Conservation (phyloP, 64 coral and sea anemone species). For the Cladopsammia gracilis region DNA sequence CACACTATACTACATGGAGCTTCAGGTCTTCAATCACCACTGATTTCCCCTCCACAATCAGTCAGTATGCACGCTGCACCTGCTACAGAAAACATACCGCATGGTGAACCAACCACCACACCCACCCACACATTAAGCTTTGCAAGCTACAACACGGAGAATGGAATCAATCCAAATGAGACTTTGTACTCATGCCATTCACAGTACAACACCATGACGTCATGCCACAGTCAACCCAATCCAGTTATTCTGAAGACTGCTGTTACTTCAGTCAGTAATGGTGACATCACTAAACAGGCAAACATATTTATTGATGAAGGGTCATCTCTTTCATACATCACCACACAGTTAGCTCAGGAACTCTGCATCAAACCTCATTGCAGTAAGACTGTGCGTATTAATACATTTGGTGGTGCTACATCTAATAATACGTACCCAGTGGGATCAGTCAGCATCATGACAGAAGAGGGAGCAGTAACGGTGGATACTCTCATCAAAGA, state of each 20-base stretch:
- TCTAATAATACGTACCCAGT: too few species aligned
- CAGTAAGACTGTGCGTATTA: too few species aligned
- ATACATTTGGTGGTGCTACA: too few species aligned
- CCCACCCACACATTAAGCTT: conserved; percentile 5
- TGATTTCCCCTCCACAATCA: too few species aligned
- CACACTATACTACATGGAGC: too few species aligned
- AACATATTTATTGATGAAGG: conserved; percentile 68
- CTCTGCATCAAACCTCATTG: too few species aligned
- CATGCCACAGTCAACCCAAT: conserved; percentile 40
- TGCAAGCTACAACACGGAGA: conserved; percentile 19
- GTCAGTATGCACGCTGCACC: too few species aligned
- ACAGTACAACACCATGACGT: conserved; percentile 42
- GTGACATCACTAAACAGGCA: conserved; percentile 35
- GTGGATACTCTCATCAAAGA: conserved; percentile 58
- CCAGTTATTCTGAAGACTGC: conserved; percentile 64
- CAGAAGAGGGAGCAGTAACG: conserved; percentile 34
- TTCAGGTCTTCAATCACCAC: too few species aligned
- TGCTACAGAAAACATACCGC: too few species aligned
- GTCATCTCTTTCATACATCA: too few species aligned
- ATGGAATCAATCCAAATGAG: conserved; percentile 68
- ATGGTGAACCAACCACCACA: conserved; percentile 48
- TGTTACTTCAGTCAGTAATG: conserved; percentile 61
- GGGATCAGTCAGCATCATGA: conserved; percentile 33
- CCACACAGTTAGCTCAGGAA: too few species aligned
- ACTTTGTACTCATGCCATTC: conserved; percentile 52